phyloP scores from a whole-genome alignment of 92 coral and sea anemone genomes.

The Parazoanthus darwini region DNA sequence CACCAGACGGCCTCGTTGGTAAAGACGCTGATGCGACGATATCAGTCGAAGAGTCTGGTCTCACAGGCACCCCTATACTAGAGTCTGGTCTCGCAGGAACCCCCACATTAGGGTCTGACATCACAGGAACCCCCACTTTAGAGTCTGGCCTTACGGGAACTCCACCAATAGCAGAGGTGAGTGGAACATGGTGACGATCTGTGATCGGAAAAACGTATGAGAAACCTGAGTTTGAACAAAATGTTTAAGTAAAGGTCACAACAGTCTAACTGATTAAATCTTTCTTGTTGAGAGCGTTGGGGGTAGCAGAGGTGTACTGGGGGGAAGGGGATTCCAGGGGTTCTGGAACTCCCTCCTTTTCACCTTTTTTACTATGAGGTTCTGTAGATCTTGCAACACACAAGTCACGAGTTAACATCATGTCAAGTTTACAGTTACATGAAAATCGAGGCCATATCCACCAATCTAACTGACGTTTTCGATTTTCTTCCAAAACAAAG shows the following conservation, averaged over 20 bases:
- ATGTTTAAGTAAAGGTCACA: neutral
- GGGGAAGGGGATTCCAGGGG: no score
- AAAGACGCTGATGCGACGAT: neutral
- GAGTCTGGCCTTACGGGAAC: neutral
- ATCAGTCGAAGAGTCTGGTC: conserved; percentile 35
- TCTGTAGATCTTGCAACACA: no score
- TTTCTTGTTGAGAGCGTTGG: no score
- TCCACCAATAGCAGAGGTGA: conserved; percentile 5
- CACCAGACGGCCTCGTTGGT: neutral
- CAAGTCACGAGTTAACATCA: no score
- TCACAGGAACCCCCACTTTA: neutral
- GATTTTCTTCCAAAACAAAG: no score
- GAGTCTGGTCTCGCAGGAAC: conserved; percentile 30
- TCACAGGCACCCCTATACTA: neutral
- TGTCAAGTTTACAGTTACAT: no score
- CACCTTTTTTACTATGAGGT: no score
- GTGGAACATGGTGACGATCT: neutral
- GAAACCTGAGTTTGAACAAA: neutral
- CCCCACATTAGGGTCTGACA: conserved; percentile 2
- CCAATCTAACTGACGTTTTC: no score
- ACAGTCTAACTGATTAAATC: no score
- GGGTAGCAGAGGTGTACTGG: no score
- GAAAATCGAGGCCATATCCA: no score
- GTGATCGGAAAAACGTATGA: neutral
- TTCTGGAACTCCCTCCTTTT: no score